These are phyloP conservation scores for Danionella cerebrum DNA, from an alignment of 2,113 vertebrate species.

Conservation along the genomic window DNA sequence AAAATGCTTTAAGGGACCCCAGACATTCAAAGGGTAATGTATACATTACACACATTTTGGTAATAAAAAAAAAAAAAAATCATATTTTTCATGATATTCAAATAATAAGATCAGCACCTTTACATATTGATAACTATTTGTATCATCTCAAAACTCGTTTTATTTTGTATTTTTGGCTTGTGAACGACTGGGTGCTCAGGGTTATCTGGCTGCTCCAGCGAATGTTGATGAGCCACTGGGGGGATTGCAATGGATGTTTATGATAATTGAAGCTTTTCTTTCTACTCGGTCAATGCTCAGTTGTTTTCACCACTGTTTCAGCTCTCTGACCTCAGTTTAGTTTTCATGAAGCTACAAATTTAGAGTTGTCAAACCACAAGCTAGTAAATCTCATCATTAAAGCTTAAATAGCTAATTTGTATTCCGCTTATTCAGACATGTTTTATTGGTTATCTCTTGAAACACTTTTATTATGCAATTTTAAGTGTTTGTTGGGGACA, in stretches of 20 bases:
- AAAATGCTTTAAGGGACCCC: no score
- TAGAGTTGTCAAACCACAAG: background rate
- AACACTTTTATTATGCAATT: background rate
- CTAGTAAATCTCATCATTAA: constrained; percentile 13
- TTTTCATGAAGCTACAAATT: background rate
- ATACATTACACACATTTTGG: no score
- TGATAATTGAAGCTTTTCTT: constrained; percentile 62
- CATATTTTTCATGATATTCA: no score
- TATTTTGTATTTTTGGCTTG: constrained; percentile 72
- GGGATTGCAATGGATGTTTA: constrained; percentile 62
- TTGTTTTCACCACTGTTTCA: constrained; percentile 34
- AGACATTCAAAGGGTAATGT: no score
- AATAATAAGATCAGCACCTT: constrained; percentile 48
- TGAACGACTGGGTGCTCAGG: constrained; percentile 63
- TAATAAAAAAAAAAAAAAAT: no score
- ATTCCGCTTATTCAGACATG: constrained; percentile 14
- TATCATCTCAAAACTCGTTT: constrained; percentile 68
- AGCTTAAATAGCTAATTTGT: constrained; percentile 2
- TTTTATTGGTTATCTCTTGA: background rate
- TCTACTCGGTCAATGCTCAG: constrained; percentile 28
- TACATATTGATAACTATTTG: constrained; percentile 61
- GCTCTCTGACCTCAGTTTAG: constrained; percentile 3
- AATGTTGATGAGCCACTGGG: constrained; percentile 56
- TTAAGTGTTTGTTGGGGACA: background rate
- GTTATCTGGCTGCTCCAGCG: constrained; percentile 55